phyloP scores from a whole-genome alignment of 2,888 invertebrate genomes.

The Drosophila setosimentum region DNA sequence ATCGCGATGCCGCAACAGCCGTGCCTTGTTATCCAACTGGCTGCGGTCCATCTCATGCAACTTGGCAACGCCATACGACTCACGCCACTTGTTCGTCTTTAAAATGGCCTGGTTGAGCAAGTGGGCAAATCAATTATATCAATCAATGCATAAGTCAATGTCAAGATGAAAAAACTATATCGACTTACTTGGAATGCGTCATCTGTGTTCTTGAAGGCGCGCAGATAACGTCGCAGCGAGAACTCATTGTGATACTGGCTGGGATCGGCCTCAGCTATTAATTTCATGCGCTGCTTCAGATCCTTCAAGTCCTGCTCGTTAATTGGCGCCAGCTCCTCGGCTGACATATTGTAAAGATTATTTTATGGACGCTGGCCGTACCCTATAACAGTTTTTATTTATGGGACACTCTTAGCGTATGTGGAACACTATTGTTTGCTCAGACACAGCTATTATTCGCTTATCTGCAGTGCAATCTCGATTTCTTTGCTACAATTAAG shows the following conservation, averaged over 20 bases:
- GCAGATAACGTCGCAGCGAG: slow-evolving; percentile 89
- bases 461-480: slow-evolving; percentile 14
- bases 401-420: not conserved
- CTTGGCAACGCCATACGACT: slow-evolving; percentile 89
- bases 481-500: slow-evolving; percentile 29
- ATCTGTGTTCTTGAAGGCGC: slow-evolving; percentile 91
- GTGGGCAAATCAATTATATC: not conserved
- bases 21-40: slow-evolving; percentile 88
- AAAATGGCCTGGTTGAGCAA: slow-evolving; percentile 87
- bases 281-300: slow-evolving; percentile 89
- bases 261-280: slow-evolving; percentile 90
- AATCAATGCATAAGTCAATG: slow-evolving; percentile 45
- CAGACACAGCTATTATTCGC: slow-evolving; percentile 1
- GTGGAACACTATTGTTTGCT: not conserved
- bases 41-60: slow-evolving; percentile 87
- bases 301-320: slow-evolving; percentile 89
- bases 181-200: slow-evolving; percentile 89
- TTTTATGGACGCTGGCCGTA: slow-evolving; percentile 15
- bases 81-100: slow-evolving; percentile 93
- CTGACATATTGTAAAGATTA: slow-evolving; percentile 80
- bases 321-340: slow-evolving; percentile 85
- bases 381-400: not conserved
- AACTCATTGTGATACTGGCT: slow-evolving; percentile 91
- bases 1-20: slow-evolving; percentile 90
- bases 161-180: slow-evolving; percentile 36